Percentiles rank a stretch among this genome's conserved stretches.
phyloP scores from a whole-genome alignment of 1,140 invertebrate genomes.

The Drosophila albomicans region DNA sequence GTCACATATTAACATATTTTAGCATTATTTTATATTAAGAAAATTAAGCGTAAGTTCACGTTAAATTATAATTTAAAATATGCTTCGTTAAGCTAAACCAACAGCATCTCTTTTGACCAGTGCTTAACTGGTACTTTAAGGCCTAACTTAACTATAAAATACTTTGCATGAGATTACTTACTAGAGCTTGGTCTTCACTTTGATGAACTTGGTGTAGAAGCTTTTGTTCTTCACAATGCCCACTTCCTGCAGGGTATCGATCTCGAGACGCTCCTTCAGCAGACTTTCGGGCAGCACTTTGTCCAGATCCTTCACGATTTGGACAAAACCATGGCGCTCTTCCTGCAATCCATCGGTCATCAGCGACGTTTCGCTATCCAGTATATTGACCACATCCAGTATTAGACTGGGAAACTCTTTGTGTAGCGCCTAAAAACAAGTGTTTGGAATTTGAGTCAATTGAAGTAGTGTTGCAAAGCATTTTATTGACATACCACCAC shows the following conservation, averaged over 20 bases:
- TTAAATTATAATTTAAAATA: too few species aligned
- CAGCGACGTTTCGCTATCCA: constrained; percentile 90
- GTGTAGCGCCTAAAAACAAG: constrained; percentile 87
- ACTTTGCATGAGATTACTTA: constrained; percentile 87
- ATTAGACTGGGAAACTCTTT: constrained; percentile 91
- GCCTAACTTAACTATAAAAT: too few species aligned
- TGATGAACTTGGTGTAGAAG: constrained; percentile 98
- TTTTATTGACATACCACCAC: constrained; percentile 87
- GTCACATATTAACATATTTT: too few species aligned
- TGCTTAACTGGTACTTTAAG: too few species aligned
- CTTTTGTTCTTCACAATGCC: constrained; percentile 96
- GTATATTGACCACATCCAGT: constrained; percentile 91
- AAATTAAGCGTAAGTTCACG: too few species aligned
- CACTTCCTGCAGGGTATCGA: constrained; percentile 96
- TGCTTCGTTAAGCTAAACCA: too few species aligned
- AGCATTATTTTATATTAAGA: too few species aligned
- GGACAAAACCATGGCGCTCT: constrained; percentile 90
- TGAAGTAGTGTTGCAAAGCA: neutral
- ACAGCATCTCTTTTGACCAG: too few species aligned
- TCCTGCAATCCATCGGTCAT: constrained; percentile 87
- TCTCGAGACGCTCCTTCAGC: constrained; percentile 96
- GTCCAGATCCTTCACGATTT: constrained; percentile 91
- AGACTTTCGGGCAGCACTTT: constrained; percentile 93
- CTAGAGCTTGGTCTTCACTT: constrained; percentile 99
- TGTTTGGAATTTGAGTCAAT: constrained; percentile 9